Conservation (phyloP, 2,113 vertebrate genomes). For the Pantherophis guttatus region DNA sequence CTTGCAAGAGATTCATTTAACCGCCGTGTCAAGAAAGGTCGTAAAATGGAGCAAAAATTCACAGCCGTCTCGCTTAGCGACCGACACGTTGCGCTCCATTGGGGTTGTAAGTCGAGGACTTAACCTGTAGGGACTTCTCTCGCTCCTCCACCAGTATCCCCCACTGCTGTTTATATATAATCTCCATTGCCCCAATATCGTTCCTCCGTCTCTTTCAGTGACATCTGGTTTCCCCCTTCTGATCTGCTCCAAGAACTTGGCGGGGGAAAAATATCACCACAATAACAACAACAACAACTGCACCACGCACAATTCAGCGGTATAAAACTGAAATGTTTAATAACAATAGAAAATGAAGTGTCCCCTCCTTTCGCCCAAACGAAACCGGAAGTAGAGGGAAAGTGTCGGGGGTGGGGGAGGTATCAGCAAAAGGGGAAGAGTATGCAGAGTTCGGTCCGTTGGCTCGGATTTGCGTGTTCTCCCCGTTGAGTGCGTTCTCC, state of each 20-base stretch:
- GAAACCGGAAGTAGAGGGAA: background rate
- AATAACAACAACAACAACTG: background rate
- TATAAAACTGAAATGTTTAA: accelerated
- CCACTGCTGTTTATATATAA: background rate
- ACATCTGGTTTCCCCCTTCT: accelerated
- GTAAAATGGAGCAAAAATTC: too few relatives aligned
- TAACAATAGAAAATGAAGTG: background rate
- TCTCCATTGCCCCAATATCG: background rate
- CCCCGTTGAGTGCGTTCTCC: background rate
- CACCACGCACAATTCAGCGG: accelerated
- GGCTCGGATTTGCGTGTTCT: background rate
- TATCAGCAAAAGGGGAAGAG: background rate
- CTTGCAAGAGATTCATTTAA: background rate
- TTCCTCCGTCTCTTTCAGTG: too few relatives aligned
- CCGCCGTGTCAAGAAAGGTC: background rate
- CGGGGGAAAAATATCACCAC: accelerated
- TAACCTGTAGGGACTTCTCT: background rate
- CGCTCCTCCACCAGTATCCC: background rate
- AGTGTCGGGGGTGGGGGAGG: background rate
- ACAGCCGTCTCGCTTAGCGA: background rate
- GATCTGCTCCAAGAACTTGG: background rate
- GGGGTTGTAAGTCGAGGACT: background rate
- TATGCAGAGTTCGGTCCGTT: background rate
- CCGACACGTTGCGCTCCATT: background rate
- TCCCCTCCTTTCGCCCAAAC: accelerated